Percentiles rank a stretch among this genome's conserved stretches.
These are phyloP conservation scores for Drosophila falleni DNA, from an alignment of 2,888 invertebrate species.

Conservation along the genomic window DNA sequence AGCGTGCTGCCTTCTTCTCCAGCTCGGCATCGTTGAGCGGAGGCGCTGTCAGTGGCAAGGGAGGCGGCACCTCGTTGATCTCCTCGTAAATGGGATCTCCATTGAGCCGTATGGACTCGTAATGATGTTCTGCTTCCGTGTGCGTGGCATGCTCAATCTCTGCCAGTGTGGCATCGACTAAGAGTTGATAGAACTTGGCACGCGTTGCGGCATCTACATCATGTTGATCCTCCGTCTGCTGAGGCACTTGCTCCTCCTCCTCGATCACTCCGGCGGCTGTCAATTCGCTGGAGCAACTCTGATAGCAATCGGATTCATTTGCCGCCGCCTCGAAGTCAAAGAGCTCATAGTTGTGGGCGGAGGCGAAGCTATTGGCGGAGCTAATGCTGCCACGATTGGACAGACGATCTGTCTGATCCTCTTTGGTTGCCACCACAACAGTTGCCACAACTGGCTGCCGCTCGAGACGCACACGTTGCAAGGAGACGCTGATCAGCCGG, in stretches of 20 bases:
- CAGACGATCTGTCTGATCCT: conserved; percentile 84
- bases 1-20: conserved; percentile 88
- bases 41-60: conserved; percentile 92
- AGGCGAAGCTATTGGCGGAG: conserved; percentile 87
- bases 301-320: conserved; percentile 90
- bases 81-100: conserved; percentile 92
- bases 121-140: conserved; percentile 88
- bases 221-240: conserved; percentile 76
- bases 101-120: conserved; percentile 88
- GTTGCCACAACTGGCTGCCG: conserved; percentile 57
- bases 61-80: conserved; percentile 91
- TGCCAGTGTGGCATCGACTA: conserved; percentile 89
- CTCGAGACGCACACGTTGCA: conserved; percentile 85
- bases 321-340: conserved; percentile 88
- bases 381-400: conserved; percentile 87
- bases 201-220: conserved; percentile 88
- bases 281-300: conserved; percentile 89
- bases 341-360: conserved; percentile 90
- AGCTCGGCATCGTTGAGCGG: conserved; percentile 90
- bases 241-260: conserved; percentile 85
- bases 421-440: conserved; percentile 74
- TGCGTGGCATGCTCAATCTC: conserved; percentile 89
- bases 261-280: conserved; percentile 88
- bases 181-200: conserved; percentile 90
- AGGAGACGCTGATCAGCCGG: conserved; percentile 84